Conservation (phyloP, 2,113 vertebrate genomes). For the Tachysurus vachellii region DNA sequence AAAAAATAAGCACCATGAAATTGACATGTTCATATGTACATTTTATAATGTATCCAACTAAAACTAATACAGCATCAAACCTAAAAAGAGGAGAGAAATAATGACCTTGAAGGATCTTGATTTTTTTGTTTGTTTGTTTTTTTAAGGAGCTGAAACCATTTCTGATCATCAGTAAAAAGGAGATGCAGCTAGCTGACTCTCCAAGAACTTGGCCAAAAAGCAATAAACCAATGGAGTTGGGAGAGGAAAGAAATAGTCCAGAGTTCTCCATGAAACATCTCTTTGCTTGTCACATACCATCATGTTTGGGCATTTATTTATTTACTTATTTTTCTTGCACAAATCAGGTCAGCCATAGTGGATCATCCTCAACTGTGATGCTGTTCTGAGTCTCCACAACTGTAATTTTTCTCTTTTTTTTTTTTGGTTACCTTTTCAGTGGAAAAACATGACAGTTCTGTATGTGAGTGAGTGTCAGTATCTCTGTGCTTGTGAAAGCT, state of each 20-base stretch:
- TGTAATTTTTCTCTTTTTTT: conserved; percentile 42
- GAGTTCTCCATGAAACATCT: conserved; percentile 59
- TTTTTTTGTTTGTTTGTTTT: conserved; percentile 22
- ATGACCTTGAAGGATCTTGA: conserved; percentile 41
- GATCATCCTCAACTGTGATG: conserved; percentile 57
- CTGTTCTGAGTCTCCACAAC: conserved; percentile 58
- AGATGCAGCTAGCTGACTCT: conserved; percentile 30
- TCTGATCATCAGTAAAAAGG: conserved; percentile 31
- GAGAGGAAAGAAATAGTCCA: conserved; percentile 54
- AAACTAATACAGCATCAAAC: conserved; percentile 80
- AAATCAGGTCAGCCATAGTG: conserved; percentile 65
- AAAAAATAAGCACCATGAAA: conserved; percentile 57
- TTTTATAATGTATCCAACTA: conserved; percentile 81
- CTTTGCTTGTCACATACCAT: conserved; percentile 41
- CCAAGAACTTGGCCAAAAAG: conserved; percentile 16
- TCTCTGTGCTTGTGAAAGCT: conserved; percentile 76
- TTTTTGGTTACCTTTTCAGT: conserved; percentile 58
- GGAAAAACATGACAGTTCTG: conserved; percentile 65
- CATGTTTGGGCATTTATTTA: conserved; percentile 36
- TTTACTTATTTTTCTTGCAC: conserved; percentile 62
- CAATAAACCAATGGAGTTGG: conserved; percentile 5
- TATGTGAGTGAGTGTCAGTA: conserved; percentile 58
- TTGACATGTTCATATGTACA: conserved; percentile 74
- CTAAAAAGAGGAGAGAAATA: conserved; percentile 64
- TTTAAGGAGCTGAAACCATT: conserved; percentile 57